phyloP scores from a whole-genome alignment of 1,140 invertebrate species.

The Trichonephila clavipes region DNA sequence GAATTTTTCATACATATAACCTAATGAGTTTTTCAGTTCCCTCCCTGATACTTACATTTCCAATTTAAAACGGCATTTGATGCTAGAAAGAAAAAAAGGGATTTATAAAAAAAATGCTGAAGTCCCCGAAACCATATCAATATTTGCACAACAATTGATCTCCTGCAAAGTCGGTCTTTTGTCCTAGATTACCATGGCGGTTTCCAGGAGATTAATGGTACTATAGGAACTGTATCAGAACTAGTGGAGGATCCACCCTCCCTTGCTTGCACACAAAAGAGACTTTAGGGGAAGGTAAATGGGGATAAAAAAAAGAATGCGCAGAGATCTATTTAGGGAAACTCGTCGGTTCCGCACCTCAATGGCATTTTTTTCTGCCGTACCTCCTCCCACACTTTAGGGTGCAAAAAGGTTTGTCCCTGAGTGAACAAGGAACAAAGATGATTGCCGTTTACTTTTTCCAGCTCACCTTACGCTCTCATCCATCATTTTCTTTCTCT shows the following conservation, averaged over 20 bases:
- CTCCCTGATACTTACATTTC: neutral
- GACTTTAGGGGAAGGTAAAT: neutral
- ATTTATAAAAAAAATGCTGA: neutral
- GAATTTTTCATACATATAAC: neutral
- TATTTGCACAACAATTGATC: conserved; percentile 48
- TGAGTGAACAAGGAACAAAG: conserved; percentile 29
- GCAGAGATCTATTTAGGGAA: conserved; percentile 33
- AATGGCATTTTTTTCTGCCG: neutral
- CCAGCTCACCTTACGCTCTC: conserved; percentile 14
- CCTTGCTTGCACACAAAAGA: neutral
- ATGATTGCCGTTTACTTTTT: conserved; percentile 39
- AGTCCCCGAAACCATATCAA: neutral
- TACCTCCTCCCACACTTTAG: conserved; percentile 44
- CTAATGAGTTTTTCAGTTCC: neutral
- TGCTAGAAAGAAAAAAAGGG: neutral
- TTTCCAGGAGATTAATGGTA: neutral
- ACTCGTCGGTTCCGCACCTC: neutral
- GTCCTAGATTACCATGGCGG: neutral
- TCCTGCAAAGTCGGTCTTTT: neutral
- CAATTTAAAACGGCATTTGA: neutral
- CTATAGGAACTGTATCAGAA: neutral
- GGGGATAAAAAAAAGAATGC: neutral
- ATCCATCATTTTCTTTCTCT: conserved; percentile 43
- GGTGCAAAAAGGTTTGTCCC: conserved; percentile 41
- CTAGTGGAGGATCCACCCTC: neutral